Evolutionary conservation across 2,797 vertebrate species (phyloP), one percentile per base, ranked within the genome.

Genomic region (Octomys mimax): DNA sequence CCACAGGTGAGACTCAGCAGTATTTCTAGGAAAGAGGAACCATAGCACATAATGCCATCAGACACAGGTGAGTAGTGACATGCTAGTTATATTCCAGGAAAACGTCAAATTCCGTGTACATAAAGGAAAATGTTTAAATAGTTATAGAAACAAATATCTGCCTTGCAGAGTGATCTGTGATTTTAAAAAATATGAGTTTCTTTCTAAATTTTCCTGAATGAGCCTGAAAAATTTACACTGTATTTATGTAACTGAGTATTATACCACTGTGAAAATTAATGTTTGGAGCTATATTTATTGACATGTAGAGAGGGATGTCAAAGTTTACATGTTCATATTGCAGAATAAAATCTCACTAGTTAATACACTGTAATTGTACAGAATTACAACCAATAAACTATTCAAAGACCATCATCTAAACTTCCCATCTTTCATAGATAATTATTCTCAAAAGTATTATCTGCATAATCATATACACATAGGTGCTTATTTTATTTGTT

Each of bases 391-490:
- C 24, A 83, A 12, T 73, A 88, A 88, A 91, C 82, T 79, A 88
- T 90, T 94, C 54, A 52, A 16, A 90, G 1, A 5, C 12, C 8
- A 49, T 11, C 6, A 52, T 46, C 12, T 24, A 10, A 59, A 49
- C 1, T 91, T 28, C 19, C 77, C 64, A 71, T 24, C 66, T 92
- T 92, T 28, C 16, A 93, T 54, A 95, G 13, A 6, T 78, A 49
- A 79, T 94, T 91, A 92, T 77, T 82, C 54, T 95, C 42, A 88
- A 87, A 6, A 73, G 18, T 14, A 57, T 66, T 12, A 89, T 49
- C 42, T 82, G 46, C 57, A 64, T 46, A 94, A 21, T 87, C 2
- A 52, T 24, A 70, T 19, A 83, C 4, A 88, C 13, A 64, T 6
- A 83, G 1, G 1, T 59, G 5, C 59, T 84, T 52, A 92, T 78